phyloP scores from a whole-genome alignment of 2,797 vertebrate species.

The Microctenopoma steveboyesi region DNA sequence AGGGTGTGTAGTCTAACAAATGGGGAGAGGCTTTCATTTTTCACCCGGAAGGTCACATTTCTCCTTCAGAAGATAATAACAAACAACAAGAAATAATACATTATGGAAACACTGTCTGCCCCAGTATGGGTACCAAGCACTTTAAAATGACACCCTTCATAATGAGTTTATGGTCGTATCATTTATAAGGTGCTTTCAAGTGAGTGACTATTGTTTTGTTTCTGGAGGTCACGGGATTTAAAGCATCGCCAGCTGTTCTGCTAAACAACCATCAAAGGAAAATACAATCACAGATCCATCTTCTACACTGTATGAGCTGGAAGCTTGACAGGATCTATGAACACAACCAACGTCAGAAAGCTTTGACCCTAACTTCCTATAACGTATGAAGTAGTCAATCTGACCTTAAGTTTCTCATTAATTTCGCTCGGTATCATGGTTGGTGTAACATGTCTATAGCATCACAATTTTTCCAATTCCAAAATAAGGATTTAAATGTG shows the following conservation, averaged over 20 bases:
- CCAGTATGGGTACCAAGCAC: constrained; percentile 50
- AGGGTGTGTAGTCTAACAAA: constrained; percentile 28
- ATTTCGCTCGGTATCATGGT: background rate
- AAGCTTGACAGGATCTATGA: constrained; percentile 51
- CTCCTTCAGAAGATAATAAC: constrained; percentile 58
- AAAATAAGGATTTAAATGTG: background rate
- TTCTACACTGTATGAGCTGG: constrained; percentile 56
- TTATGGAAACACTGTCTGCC: constrained; percentile 41
- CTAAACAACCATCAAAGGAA: constrained; percentile 64
- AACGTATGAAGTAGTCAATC: background rate
- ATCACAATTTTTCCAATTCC: constrained; percentile 1
- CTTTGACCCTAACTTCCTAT: constrained; percentile 6
- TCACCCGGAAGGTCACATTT: constrained; percentile 62
- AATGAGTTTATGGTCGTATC: constrained; percentile 59
- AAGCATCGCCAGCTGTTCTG: constrained; percentile 75
- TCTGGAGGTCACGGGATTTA: constrained; percentile 76
- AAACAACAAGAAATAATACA: constrained; percentile 48
- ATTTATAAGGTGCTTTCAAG: constrained; percentile 72
- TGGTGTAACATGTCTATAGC: background rate
- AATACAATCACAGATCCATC: constrained; percentile 71
- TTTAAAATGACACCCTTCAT: constrained; percentile 61
- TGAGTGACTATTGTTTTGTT: constrained; percentile 70
- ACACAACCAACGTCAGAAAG: constrained; percentile 40
- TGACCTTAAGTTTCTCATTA: constrained; percentile 15
- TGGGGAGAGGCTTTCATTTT: constrained; percentile 39